Evolutionary conservation across 2,113 vertebrate species (phyloP).

Genomic region (Pangasianodon hypophthalmus): DNA sequence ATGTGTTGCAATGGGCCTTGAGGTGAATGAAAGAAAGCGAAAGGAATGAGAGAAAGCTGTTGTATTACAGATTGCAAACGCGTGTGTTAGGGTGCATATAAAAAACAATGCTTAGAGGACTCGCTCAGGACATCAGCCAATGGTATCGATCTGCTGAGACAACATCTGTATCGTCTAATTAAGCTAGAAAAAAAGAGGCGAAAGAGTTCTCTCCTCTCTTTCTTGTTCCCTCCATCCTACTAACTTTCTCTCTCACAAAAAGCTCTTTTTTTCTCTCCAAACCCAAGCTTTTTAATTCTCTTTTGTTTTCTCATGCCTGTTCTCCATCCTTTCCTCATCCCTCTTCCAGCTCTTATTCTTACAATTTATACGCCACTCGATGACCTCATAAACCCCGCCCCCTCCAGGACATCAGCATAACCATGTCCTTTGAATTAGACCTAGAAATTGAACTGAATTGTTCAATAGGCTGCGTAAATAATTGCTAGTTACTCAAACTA

Average conservation of each 20-base stretch:
- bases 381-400: neutral
- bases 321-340: neutral
- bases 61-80: slow-evolving; percentile 25
- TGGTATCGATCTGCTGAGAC: slow-evolving; percentile 66
- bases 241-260: neutral
- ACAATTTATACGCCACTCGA: neutral
- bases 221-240: neutral
- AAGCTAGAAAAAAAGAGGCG: slow-evolving; percentile 14
- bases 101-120: slow-evolving; percentile 47
- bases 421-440: slow-evolving; percentile 7
- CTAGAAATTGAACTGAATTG: neutral
- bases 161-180: slow-evolving; percentile 63
- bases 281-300: neutral
- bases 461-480: neutral
- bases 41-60: neutral
- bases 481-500: neutral
- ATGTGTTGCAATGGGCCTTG: neutral
- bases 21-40: neutral
- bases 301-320: neutral
- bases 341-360: neutral
- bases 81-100: slow-evolving; percentile 32
- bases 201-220: neutral
- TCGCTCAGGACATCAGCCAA: slow-evolving; percentile 48
- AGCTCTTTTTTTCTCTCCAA: neutral
- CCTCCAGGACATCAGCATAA: neutral